Evolutionary conservation across 2,888 invertebrate species (phyloP).

Genomic region (Ptychoptera contaminata): DNA sequence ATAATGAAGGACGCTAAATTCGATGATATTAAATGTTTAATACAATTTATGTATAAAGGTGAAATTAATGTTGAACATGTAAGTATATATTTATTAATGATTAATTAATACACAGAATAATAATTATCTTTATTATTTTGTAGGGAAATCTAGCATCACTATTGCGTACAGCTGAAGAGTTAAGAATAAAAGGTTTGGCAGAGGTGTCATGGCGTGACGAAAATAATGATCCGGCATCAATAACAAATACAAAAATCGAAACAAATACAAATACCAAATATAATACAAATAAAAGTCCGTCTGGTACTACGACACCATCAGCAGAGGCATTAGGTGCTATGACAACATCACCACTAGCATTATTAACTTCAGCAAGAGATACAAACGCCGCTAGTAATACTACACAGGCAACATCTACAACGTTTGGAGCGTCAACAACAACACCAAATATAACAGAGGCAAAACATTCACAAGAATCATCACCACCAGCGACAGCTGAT

Average conservation of each 20-base stretch:
- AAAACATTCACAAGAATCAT: slow-evolving; percentile 6
- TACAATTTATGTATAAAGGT: slow-evolving; percentile 91
- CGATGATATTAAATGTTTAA: slow-evolving; percentile 73
- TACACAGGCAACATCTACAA: slow-evolving; percentile 5
- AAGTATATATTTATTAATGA: slow-evolving; percentile 29
- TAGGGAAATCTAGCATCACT: slow-evolving; percentile 76
- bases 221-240: slow-evolving; percentile 22
- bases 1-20: slow-evolving; percentile 84
- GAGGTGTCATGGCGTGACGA: slow-evolving; percentile 75
- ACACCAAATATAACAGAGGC: background rate
- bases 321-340: background rate
- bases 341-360: background rate
- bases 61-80: slow-evolving; percentile 91
- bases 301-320: background rate
- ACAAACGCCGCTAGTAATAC: background rate
- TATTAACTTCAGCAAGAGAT: slow-evolving; percentile 13
- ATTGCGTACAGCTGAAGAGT: slow-evolving; percentile 80
- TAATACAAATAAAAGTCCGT: background rate
- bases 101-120: background rate
- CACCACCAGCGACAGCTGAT: slow-evolving; percentile 11
- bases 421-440: slow-evolving; percentile 5
- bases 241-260: slow-evolving; percentile 3
- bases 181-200: slow-evolving; percentile 80
- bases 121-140: slow-evolving; percentile 16
- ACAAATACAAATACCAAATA: background rate